Conservation (phyloP, 2,797 vertebrate genomes). For the Muraenolepis orangiensis region DNA sequence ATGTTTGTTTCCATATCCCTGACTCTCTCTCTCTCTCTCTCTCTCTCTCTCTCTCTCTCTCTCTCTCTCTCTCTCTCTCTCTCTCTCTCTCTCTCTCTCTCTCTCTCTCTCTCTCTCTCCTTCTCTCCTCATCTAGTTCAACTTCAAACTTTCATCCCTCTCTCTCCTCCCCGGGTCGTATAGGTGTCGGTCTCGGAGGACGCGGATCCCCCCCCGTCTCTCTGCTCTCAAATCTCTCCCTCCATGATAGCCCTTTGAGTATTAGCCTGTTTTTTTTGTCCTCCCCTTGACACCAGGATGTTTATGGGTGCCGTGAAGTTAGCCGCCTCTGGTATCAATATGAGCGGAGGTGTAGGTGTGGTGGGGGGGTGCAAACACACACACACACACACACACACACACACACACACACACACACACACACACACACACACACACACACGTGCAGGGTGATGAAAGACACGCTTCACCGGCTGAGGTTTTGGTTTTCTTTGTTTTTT, state of each 20-base stretch:
- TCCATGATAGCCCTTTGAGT: slow-evolving; percentile 51
- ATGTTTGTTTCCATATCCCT: slow-evolving; percentile 41
- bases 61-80: too few relatives aligned
- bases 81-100: too few relatives aligned
- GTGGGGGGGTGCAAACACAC: slow-evolving; percentile 52
- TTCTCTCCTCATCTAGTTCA: too few relatives aligned
- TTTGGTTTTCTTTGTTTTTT: background rate
- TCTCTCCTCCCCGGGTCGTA: slow-evolving; percentile 45
- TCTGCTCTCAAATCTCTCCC: slow-evolving; percentile 51
- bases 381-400: too few relatives aligned
- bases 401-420: too few relatives aligned
- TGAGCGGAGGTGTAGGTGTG: slow-evolving; percentile 5
- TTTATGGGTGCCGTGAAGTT: slow-evolving; percentile 61
- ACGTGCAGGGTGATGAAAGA: slow-evolving; percentile 50
- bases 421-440: too few relatives aligned
- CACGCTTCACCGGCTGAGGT: slow-evolving; percentile 43
- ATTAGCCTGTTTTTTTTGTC: slow-evolving; percentile 46
- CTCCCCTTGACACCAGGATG: slow-evolving; percentile 31
- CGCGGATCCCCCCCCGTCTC: slow-evolving; percentile 26
- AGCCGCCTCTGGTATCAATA: slow-evolving; percentile 50
- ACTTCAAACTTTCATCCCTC: slow-evolving; percentile 56
- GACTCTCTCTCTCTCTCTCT: too few relatives aligned
- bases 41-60: too few relatives aligned
- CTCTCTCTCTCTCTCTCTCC: too few relatives aligned
- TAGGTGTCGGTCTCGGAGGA: slow-evolving; percentile 51